Percentiles rank a stretch among this genome's conserved stretches.
Conservation (phyloP, 2,113 vertebrate genomes). For the Haemorhous mexicanus region DNA sequence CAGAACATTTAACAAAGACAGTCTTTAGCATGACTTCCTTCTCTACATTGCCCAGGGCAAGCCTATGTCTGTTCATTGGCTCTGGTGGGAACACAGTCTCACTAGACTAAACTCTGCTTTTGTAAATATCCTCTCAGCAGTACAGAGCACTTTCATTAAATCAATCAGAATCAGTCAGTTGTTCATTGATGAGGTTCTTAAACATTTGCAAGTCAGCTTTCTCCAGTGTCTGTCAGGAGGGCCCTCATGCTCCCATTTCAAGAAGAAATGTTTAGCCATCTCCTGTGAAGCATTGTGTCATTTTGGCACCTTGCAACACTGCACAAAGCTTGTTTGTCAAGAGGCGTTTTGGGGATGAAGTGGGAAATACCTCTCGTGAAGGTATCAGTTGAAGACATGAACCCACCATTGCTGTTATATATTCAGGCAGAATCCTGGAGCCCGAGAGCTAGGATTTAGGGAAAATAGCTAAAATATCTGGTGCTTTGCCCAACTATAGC, state of each 20-base stretch:
- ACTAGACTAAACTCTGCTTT: constrained; percentile 34
- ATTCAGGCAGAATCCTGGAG: neutral
- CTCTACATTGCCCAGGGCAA: constrained; percentile 5
- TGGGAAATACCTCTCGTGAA: neutral
- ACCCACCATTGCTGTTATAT: neutral
- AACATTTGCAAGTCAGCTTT: constrained; percentile 17
- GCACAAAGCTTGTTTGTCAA: neutral
- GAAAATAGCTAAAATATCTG: neutral
- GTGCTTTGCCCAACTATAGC: neutral
- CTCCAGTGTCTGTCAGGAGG: neutral
- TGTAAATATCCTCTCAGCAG: neutral
- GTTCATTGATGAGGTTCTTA: neutral
- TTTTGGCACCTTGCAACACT: neutral
- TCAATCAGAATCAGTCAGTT: neutral
- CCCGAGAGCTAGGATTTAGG: neutral
- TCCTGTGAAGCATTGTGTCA: neutral
- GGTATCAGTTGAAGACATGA: neutral
- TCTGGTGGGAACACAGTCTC: constrained; percentile 11
- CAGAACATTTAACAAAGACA: neutral
- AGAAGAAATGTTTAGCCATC: neutral
- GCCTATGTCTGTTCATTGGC: neutral
- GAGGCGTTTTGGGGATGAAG: neutral
- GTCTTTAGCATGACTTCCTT: neutral
- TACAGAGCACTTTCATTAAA: neutral
- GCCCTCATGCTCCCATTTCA: neutral